Evolutionary conservation across 2,797 vertebrate species (phyloP), one percentile per base, ranked within the genome.

Genomic region (Sparus aurata): DNA sequence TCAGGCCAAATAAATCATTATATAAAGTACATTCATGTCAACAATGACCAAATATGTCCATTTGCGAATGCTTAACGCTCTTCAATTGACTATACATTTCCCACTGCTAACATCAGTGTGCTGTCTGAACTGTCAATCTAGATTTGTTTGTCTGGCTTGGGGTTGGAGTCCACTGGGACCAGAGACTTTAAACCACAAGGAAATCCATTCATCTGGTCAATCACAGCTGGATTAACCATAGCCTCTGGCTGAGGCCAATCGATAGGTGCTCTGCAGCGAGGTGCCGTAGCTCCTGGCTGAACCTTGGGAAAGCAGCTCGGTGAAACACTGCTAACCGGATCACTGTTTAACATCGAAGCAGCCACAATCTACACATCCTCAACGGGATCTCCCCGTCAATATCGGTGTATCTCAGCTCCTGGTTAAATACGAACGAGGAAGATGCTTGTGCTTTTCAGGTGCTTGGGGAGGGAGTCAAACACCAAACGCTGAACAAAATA

Each of bases 141-240:
- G 27, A 75, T 83, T 62, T 52, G 69, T 74, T 46, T 23, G 55
- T 27, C 47, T 57, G 59, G 54, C 63, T 60, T 20, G 17, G 17
- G 50, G 34, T 15, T 18, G 30, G n/a, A n/a, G 45, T 73, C 69
- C 75, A 30, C 30, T 0, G 68, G 76, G 86, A 75, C 20, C 22
- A 0, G n/a, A 78, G 79, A 75, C 64, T 80, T 83, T 79, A 86
- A 75, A 78, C 79, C 77, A 66, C 3, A 38, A 79, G 72, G 72
- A 82, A 85, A 88, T 87, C 80, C 49, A 79, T 86, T 67, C 59
- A 77, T 85, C 79, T 45, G 69, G 81, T 89, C 87, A 72, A 88
- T 89, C 82, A 64, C 80, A 81, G 87, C 82, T 89, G 89, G 89
- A 90, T 92, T 90, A 91, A 85, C 53, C 57, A 4, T 1, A 60